Evolutionary conservation across 2,888 invertebrate species (phyloP).

Genomic region (Chrysopilus asiliformis): DNA sequence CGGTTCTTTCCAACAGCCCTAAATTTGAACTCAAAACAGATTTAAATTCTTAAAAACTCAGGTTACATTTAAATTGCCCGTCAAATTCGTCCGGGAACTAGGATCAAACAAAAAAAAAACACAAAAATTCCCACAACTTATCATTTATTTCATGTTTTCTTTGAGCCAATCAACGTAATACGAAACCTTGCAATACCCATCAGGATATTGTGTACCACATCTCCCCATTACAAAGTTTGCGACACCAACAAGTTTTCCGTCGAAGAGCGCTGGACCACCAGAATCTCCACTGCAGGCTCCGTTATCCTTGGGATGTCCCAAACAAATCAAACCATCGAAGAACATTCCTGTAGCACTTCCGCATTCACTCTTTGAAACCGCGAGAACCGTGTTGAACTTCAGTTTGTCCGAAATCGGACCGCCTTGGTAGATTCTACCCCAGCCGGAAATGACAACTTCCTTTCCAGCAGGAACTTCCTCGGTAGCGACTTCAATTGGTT

Average conservation of each 20-base stretch:
- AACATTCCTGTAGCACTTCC: slow-evolving; percentile 16
- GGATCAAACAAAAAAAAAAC: too few relatives aligned
- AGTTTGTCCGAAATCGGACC: slow-evolving; percentile 20
- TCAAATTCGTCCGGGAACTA: too few relatives aligned
- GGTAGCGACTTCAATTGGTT: slow-evolving; percentile 20
- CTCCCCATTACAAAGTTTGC: slow-evolving; percentile 24
- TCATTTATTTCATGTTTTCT: too few relatives aligned
- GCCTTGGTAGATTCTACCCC: slow-evolving; percentile 23
- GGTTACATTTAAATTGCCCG: too few relatives aligned
- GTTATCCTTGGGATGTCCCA: slow-evolving; percentile 18
- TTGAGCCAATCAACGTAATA: not conserved
- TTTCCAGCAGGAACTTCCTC: slow-evolving; percentile 18
- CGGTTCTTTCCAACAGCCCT: too few relatives aligned
- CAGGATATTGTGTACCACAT: slow-evolving; percentile 25
- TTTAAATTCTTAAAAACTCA: too few relatives aligned
- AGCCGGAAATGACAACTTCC: slow-evolving; percentile 23
- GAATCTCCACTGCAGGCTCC: slow-evolving; percentile 30
- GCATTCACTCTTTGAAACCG: slow-evolving; percentile 13
- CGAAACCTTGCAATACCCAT: slow-evolving; percentile 26
- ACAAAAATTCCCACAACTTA: too few relatives aligned
- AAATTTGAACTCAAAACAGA: too few relatives aligned
- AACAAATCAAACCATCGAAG: slow-evolving; percentile 22
- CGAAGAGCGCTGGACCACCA: slow-evolving; percentile 27
- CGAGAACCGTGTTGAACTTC: slow-evolving; percentile 20
- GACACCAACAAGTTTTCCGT: slow-evolving; percentile 23